Evolutionary conservation across 2,797 vertebrate species (phyloP).

Genomic region (Oreochromis mossambicus): DNA sequence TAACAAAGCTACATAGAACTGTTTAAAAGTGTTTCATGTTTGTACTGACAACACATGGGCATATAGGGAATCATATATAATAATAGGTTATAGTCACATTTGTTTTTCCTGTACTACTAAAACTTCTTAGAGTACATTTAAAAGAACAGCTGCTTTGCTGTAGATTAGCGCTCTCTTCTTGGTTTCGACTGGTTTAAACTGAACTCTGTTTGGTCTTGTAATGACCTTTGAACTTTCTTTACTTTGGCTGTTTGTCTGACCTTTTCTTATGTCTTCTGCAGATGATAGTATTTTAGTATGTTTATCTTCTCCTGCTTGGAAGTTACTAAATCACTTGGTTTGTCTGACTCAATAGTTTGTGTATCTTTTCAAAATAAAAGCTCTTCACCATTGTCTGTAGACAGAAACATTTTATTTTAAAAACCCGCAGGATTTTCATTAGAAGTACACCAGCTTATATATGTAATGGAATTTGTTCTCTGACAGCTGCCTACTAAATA

Average conservation of each 20-base stretch:
- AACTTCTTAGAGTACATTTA: background rate
- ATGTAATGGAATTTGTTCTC: background rate
- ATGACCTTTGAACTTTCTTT: background rate
- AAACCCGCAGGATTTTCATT: background rate
- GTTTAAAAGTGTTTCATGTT: background rate
- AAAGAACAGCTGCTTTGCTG: background rate
- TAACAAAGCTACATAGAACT: background rate
- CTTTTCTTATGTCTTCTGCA: background rate
- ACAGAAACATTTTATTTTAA: background rate
- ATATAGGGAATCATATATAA: background rate
- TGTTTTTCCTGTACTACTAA: background rate
- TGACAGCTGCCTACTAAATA: background rate
- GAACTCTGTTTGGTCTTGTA: background rate
- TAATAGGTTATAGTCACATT: background rate
- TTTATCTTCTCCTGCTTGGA: background rate
- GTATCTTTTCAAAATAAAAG: background rate
- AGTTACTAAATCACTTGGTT: background rate
- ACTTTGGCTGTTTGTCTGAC: background rate
- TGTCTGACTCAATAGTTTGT: background rate
- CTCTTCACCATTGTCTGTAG: background rate
- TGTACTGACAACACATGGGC: background rate
- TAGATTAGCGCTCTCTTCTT: background rate
- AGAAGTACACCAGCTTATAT: background rate
- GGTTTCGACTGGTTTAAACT: background rate
- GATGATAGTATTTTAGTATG: background rate